A percentile compares a stretch with the other conserved stretches of the same genome.
These are phyloP conservation scores for Tetanocera ferruginea DNA, from an alignment of 2,888 invertebrate species.

Conservation along the genomic window DNA sequence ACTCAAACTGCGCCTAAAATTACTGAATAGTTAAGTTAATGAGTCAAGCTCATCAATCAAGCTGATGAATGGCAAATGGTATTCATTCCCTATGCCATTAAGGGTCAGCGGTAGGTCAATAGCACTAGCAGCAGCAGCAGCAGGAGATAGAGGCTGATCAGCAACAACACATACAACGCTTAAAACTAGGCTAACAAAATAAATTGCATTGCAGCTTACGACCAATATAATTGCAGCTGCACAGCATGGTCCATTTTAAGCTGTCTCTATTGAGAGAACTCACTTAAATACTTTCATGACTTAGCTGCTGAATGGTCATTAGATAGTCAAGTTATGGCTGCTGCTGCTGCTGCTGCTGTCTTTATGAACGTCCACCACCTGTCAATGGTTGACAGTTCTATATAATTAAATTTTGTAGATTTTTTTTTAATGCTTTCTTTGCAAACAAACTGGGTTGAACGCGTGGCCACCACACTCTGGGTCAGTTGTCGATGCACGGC, in stretches of 20 bases:
- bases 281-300: no score
- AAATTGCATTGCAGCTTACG: neutral
- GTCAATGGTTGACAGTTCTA: neutral
- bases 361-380: neutral
- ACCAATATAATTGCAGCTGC: neutral
- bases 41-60: constrained; percentile 13
- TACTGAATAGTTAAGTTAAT: neutral
- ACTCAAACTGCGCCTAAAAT: neutral
- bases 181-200: constrained; percentile 12
- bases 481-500: no score
- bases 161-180: neutral
- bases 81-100: neutral
- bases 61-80: neutral
- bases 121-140: neutral
- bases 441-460: no score
- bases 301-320: no score
- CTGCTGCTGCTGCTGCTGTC: neutral
- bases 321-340: no score
- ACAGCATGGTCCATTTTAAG: neutral
- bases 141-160: no score
- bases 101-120: neutral
- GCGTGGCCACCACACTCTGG: no score
- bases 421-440: neutral
- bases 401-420: neutral
- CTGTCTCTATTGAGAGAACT: neutral